phyloP scores from a whole-genome alignment of 2,888 invertebrate genomes.

The Tipula lateralis region DNA sequence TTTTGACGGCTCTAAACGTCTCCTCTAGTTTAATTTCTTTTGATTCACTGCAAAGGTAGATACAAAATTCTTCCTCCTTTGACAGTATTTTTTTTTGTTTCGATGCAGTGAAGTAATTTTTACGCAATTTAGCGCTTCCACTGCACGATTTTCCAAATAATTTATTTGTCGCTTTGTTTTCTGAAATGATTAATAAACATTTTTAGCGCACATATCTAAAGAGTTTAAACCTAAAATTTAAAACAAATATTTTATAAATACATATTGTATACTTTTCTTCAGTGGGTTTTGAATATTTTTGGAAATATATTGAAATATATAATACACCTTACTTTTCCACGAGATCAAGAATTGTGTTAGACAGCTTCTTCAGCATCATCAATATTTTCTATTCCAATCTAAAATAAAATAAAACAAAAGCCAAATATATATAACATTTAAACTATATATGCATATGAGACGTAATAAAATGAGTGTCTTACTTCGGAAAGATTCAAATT shows the following conservation, averaged over 20 bases:
- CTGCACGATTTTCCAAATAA: background rate
- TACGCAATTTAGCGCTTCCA: background rate
- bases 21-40: background rate
- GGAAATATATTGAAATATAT: background rate
- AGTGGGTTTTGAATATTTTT: background rate
- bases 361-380: background rate
- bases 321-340: background rate
- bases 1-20: no score
- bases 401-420: background rate
- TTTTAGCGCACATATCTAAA: background rate
- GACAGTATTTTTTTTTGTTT: no score
- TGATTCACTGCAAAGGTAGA: background rate
- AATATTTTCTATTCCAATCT: background rate
- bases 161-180: background rate
- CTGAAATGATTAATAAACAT: background rate
- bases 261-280: background rate
- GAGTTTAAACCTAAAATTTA: no score
- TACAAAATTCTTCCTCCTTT: no score
- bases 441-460: no score
- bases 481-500: background rate
- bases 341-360: background rate
- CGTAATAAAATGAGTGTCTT: no score
- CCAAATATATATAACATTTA: background rate
- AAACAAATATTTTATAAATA: no score
- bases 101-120: background rate